Conservation (phyloP, 2,113 vertebrate genomes). For the Oenanthe oenanthe region DNA sequence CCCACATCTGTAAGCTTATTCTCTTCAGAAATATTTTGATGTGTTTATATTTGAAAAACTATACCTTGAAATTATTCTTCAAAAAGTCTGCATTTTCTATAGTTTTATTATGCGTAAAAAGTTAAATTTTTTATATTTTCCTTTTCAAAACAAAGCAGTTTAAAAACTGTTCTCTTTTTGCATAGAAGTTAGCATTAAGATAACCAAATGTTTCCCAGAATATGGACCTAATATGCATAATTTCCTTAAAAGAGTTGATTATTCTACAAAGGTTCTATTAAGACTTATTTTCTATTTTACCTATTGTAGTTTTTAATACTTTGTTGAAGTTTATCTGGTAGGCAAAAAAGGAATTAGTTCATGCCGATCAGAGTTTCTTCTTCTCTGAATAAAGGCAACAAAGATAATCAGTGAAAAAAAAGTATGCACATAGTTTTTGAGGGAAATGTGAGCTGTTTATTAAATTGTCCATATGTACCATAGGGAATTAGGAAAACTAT, state of each 20-base stretch:
- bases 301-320: neutral
- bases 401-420: neutral
- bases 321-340: neutral
- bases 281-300: slow-evolving; percentile 42
- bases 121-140: neutral
- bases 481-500: neutral
- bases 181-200: slow-evolving; percentile 40
- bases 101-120: neutral
- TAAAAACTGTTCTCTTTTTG: slow-evolving; percentile 61
- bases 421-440: neutral
- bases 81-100: neutral
- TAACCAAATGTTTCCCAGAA: slow-evolving; percentile 46
- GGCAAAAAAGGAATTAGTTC: neutral
- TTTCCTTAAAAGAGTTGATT: slow-evolving; percentile 66
- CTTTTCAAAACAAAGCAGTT: slow-evolving; percentile 61
- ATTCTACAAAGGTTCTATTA: slow-evolving; percentile 30
- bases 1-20: slow-evolving; percentile 36
- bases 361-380: neutral
- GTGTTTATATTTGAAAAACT: neutral
- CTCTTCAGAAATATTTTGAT: neutral
- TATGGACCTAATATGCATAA: slow-evolving; percentile 53
- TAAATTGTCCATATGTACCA: neutral
- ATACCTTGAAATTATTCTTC: neutral
- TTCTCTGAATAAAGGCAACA: neutral
- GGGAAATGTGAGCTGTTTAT: neutral